Base-by-base conservation (phyloP, 2,797 vertebrate species). In the Myotis planiceps region DNA sequence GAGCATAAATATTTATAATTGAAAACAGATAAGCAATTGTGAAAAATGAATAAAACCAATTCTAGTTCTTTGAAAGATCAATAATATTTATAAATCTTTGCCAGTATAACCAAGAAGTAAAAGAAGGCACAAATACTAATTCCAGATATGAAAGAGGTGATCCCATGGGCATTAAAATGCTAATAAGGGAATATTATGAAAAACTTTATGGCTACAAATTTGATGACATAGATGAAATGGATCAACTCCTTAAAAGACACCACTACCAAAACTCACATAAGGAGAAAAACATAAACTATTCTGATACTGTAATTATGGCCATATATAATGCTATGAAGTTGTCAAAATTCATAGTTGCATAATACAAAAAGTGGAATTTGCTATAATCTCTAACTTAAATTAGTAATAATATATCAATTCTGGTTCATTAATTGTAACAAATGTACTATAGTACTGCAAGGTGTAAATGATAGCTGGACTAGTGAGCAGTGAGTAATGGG, bases 31-130 rank as follows among this genome's bases (percentile, higher is more conserved):
- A 42, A 74, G 23, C 2, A 53, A 39, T 23, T 23, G 2, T 76
- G 18, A 55, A 69, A 79, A 72, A 79, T 72, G 16, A 74, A 75
- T 66, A 74, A 19, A 85, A 37, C 16, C 16, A 68, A 86, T 80
- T 8, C 19, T 39, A 65, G 7, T 63, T 42, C 32, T 90, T n/a
- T 51, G 34, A 58, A 81, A 86, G 34, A 68, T 81, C 15, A 51
- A 51, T 25, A 29, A 34, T 13, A 69, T 63, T 69, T 90, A 25
- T 32, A 90, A 94, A 86, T 51, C 49, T 80, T 80, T 45, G 49
- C 39, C 66, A 69, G 8, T 34, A 69, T 37, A 68, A 39, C 6
- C 2, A 53, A 79, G 53, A 66, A 58, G 19, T 34, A 47, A 84
- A 6, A 34, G 37, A 88, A 53, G n/a, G 37, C 32, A 29, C 5